Percentiles rank a stretch among this genome's conserved stretches.
Evolutionary conservation across 2,888 invertebrate species (phyloP).

Genomic region (Melanophora roralis): DNA sequence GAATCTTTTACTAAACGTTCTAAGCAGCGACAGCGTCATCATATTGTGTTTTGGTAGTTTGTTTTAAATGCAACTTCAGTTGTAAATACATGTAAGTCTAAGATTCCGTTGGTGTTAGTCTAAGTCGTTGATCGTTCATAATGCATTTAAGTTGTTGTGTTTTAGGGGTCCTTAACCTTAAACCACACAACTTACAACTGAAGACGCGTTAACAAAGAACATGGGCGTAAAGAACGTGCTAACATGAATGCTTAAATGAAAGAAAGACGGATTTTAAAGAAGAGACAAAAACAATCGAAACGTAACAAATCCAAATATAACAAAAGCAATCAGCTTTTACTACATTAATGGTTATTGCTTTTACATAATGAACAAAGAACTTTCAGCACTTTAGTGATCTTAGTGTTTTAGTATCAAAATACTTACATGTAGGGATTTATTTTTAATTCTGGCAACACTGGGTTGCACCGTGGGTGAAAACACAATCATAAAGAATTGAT

Average conservation of each 20-base stretch:
- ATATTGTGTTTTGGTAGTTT: not conserved
- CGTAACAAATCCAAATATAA: slow-evolving; percentile 3
- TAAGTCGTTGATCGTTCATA: slow-evolving; percentile 5
- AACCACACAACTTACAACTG: slow-evolving; percentile 31
- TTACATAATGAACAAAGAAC: not conserved
- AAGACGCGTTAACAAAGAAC: slow-evolving; percentile 11
- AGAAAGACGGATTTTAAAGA: not conserved
- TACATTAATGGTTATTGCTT: not conserved
- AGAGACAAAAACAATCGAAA: not conserved
- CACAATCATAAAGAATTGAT: not conserved
- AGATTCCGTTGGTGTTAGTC: too few relatives aligned
- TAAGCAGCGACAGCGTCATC: not conserved
- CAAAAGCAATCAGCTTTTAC: not conserved
- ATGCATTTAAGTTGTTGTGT: slow-evolving; percentile 27
- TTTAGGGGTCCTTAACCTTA: slow-evolving; percentile 58
- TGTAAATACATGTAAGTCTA: too few relatives aligned
- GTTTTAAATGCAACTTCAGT: too few relatives aligned
- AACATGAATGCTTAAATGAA: not conserved
- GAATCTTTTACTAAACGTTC: slow-evolving; percentile 13
- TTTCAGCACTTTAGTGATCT: not conserved
- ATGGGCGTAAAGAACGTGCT: slow-evolving; percentile 21
- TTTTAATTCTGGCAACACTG: too few relatives aligned
- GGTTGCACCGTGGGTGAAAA: too few relatives aligned
- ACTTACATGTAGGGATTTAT: too few relatives aligned
- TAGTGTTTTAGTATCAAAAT: too few relatives aligned